phyloP scores from a whole-genome alignment of 2,113 vertebrate species.

The Sphaerodactylus townsendi region DNA sequence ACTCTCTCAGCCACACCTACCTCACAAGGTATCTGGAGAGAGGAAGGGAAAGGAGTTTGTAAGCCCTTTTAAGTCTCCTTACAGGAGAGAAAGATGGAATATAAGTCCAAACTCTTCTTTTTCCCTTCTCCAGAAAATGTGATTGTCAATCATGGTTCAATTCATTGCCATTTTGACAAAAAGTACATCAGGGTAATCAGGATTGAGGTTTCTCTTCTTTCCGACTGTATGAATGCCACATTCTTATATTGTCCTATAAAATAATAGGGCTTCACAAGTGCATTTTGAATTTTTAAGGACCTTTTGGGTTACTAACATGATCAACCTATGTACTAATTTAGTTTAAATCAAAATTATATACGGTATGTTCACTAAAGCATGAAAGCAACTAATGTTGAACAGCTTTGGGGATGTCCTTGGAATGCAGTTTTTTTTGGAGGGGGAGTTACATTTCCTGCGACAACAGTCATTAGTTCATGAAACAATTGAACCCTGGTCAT shows the following conservation, averaged over 20 bases:
- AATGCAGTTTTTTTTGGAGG: not conserved
- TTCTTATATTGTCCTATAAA: not conserved
- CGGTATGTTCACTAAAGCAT: conserved; percentile 21
- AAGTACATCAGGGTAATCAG: not conserved
- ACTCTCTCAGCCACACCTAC: too few relatives aligned
- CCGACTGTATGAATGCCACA: not conserved
- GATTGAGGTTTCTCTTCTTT: not conserved
- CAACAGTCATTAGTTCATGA: not conserved
- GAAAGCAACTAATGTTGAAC: conserved; percentile 15
- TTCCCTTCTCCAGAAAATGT: too few relatives aligned
- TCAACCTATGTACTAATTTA: not conserved
- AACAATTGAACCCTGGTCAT: not conserved
- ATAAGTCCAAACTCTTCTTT: too few relatives aligned
- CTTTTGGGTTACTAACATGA: not conserved
- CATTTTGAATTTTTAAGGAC: not conserved
- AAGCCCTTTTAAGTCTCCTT: too few relatives aligned
- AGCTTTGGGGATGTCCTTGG: conserved; percentile 16
- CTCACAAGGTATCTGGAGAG: too few relatives aligned
- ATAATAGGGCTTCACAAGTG: not conserved
- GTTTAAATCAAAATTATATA: not conserved
- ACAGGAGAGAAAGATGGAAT: too few relatives aligned
- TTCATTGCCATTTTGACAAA: too few relatives aligned
- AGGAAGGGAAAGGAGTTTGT: too few relatives aligned
- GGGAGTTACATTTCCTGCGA: not conserved
- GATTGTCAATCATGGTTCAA: too few relatives aligned